Evolutionary conservation across 2,888 invertebrate species (phyloP).

Genomic region (Drosophila sordidula): DNA sequence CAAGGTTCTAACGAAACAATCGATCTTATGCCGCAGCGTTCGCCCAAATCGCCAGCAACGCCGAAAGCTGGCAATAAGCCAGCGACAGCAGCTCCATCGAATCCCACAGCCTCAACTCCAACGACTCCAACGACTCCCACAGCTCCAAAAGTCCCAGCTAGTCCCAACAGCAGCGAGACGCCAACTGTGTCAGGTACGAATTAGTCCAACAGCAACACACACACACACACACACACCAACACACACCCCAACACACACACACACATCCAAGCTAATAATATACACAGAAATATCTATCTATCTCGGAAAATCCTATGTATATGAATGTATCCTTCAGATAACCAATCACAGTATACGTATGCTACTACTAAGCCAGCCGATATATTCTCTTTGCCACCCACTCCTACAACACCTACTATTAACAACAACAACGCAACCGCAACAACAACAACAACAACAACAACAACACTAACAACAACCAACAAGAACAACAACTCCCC

Average conservation of each 20-base stretch:
- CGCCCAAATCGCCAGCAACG: slow-evolving; percentile 59
- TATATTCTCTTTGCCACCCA: slow-evolving; percentile 80
- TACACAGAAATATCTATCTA: slow-evolving; percentile 34
- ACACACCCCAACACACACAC: slow-evolving; percentile 14
- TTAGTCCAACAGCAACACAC: slow-evolving; percentile 59
- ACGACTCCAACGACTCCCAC: background rate
- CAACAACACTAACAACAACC: slow-evolving; percentile 49
- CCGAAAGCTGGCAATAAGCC: slow-evolving; percentile 40
- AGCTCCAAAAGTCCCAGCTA: slow-evolving; percentile 23
- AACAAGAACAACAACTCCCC: slow-evolving; percentile 26
- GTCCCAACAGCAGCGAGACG: slow-evolving; percentile 51
- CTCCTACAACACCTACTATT: slow-evolving; percentile 70
- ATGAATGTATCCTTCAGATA: slow-evolving; percentile 84
- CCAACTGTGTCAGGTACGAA: slow-evolving; percentile 83
- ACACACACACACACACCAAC: slow-evolving; percentile 29
- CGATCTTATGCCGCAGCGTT: slow-evolving; percentile 70
- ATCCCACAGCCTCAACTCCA: slow-evolving; percentile 17
- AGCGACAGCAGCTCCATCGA: slow-evolving; percentile 6
- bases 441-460: slow-evolving; percentile 50
- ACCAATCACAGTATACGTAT: slow-evolving; percentile 82
- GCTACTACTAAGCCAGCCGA: slow-evolving; percentile 81
- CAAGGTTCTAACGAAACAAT: slow-evolving; percentile 76
- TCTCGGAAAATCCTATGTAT: slow-evolving; percentile 72
- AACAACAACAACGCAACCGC: slow-evolving; percentile 71
- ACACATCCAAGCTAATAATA: slow-evolving; percentile 18